Evolutionary conservation across 2,797 vertebrate genomes (phyloP), one percentile per base, ranked within the genome.

Genomic region (Peromyscus aztecus): DNA sequence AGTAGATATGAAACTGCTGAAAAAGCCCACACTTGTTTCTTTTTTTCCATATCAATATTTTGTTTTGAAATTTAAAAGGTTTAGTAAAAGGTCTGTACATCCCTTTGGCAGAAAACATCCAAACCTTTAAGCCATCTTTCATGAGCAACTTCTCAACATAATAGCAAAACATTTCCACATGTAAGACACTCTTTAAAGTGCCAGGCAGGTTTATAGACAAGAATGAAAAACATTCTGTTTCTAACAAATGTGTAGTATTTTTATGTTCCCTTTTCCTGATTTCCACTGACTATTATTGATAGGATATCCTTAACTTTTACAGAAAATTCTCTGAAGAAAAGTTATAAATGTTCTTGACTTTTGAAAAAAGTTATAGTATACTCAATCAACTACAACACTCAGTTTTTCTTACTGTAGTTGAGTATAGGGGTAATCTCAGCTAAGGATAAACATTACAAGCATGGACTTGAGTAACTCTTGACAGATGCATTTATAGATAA

Each of bases 41-140:
- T 80, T 89, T 89, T 95, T 71, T 55, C 49, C 21, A n/a, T 93
- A 95, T 84, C 86, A 97, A 91, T 89, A 89, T 97, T 96, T 94
- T 94, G 43, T 89, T 81, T 84, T 31, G 16, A 92, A 96, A 95
- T 67, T 81, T 95, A 71, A 95, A 94, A 29, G 40, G 3, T 43
- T 43, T 46, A 97, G 57, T 84, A 40, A 94, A 94, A 95, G 46
- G 21, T 92, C 65, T 94, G 61, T 75, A 86, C 2, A 89, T 84
- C 46, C 73, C 40, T 92, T 71, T 73, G 61, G 78, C 93, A 91
- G 69, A 85, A 40, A 90, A 85, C 57, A 86, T 13, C 27, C 69
- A 92, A 90, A 90, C 8, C 63, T 91, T 93, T 71, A 95, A 93
- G 24, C 57, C 23, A 90, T 16, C 10, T 92, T 92, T 94, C 34